Conservation (phyloP, 2,113 vertebrate species). For the Craseonycteris thonglongyai region DNA sequence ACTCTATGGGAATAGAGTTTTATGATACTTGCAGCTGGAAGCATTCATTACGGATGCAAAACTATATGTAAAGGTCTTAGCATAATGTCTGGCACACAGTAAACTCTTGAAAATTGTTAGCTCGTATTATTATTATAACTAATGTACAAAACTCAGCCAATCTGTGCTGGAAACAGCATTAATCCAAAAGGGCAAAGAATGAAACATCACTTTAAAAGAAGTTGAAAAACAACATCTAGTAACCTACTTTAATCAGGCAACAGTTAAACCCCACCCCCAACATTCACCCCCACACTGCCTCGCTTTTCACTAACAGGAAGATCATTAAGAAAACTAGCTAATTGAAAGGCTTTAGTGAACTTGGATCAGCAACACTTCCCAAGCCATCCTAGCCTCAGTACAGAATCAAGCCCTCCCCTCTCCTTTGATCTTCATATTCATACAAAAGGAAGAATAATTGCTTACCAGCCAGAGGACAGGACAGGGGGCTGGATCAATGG, state of each 20-base stretch:
- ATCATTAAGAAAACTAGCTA: neutral
- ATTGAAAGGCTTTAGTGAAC: neutral
- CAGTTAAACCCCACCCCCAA: neutral
- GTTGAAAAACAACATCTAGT: neutral
- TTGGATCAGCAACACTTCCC: neutral
- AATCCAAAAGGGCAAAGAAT: neutral
- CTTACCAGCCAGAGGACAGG: neutral
- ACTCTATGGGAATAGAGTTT: neutral
- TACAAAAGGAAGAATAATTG: neutral
- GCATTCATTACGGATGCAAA: neutral
- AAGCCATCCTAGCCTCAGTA: neutral
- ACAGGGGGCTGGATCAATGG: neutral
- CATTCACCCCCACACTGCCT: neutral
- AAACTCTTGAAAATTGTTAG: neutral
- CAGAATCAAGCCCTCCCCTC: neutral
- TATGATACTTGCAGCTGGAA: neutral
- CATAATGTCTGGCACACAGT: neutral
- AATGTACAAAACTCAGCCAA: neutral
- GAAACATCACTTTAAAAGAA: neutral
- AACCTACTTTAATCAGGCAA: conserved; percentile 23
- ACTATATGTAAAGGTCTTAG: neutral
- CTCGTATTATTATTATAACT: neutral
- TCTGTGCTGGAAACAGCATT: neutral
- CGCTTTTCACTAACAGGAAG: neutral
- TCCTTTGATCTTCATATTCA: neutral